Percentiles rank a stretch among this genome's conserved stretches.
Evolutionary conservation across 2,797 vertebrate species (phyloP).

Genomic region (Scolopax rusticola): DNA sequence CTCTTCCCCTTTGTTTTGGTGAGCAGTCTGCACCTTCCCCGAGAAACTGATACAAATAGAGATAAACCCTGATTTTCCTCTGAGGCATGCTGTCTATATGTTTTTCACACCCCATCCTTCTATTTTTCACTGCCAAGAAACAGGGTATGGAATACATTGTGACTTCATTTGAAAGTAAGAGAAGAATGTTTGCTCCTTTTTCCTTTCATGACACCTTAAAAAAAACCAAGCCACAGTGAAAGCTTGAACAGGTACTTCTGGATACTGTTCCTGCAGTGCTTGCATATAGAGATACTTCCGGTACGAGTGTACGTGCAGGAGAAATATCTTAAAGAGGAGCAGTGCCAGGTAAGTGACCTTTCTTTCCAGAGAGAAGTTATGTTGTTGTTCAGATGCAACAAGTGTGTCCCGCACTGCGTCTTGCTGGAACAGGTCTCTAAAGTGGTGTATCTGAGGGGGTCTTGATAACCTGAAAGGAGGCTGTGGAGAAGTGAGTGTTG

Average conservation of each 20-base stretch:
- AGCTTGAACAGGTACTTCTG: background rate
- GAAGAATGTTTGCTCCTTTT: background rate
- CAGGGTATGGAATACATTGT: background rate
- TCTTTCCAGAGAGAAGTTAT: background rate
- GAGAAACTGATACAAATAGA: background rate
- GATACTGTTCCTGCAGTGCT: background rate
- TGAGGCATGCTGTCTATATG: accelerated
- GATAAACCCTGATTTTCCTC: background rate
- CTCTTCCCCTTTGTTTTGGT: background rate
- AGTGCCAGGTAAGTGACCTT: background rate
- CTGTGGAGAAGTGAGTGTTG: too few species aligned
- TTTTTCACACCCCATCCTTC: background rate
- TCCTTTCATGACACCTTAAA: background rate
- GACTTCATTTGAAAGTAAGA: background rate
- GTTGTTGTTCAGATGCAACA: background rate
- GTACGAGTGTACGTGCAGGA: accelerated
- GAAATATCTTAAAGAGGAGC: background rate
- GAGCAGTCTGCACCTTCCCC: background rate
- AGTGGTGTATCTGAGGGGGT: background rate
- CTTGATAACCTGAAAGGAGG: background rate
- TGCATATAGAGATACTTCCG: background rate
- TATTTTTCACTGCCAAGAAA: background rate
- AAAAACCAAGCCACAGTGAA: background rate
- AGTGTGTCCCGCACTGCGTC: accelerated
- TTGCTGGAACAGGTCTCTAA: background rate